These are phyloP conservation scores for Lapara coniferarum DNA, from an alignment of 2,888 invertebrate species.

Conservation along the genomic window DNA sequence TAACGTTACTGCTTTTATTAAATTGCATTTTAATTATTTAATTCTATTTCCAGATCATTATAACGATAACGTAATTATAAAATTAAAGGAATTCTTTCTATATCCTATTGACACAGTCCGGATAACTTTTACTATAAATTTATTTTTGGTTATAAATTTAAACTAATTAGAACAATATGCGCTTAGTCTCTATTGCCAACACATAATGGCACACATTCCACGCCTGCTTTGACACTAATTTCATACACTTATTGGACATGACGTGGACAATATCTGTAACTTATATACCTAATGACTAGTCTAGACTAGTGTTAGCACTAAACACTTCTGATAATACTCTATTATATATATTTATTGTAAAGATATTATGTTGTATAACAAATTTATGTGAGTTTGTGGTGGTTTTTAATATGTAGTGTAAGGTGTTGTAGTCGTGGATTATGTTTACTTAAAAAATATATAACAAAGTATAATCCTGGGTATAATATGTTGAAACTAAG, in stretches of 20 bases:
- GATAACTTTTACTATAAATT: too few species aligned
- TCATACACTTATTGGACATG: not conserved
- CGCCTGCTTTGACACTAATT: not conserved
- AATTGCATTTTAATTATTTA: too few species aligned
- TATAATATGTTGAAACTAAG: too few species aligned
- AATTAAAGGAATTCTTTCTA: too few species aligned
- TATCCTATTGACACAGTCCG: too few species aligned
- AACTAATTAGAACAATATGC: not conserved
- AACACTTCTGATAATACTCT: not conserved
- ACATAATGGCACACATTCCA: not conserved
- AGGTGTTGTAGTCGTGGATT: too few species aligned
- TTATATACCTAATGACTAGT: slow-evolving; percentile 4
- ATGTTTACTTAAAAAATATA: too few species aligned
- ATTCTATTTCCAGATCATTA: too few species aligned
- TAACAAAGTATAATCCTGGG: too few species aligned
- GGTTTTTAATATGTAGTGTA: too few species aligned
- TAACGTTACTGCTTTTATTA: too few species aligned
- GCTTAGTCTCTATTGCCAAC: not conserved
- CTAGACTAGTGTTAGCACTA: not conserved
- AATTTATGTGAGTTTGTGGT: not conserved
- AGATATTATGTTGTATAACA: not conserved
- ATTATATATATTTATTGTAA: not conserved
- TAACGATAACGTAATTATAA: too few species aligned
- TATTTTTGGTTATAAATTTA: not conserved
- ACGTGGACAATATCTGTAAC: slow-evolving; percentile 7